Conservation (phyloP, 1,140 invertebrate genomes). For the Neelides sp. region DNA sequence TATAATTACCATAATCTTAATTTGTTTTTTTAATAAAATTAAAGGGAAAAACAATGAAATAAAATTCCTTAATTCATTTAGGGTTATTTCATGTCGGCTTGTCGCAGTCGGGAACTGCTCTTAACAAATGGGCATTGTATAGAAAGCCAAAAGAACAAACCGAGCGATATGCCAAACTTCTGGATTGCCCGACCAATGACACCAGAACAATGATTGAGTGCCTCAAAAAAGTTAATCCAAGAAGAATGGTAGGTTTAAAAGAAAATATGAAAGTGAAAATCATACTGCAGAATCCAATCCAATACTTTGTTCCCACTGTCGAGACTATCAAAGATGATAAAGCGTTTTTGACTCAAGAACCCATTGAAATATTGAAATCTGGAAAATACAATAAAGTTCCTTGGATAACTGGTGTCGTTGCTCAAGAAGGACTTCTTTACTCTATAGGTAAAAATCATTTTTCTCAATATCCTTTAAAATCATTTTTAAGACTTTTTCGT, state of each 20-base stretch:
- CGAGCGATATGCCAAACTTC: slow-evolving; percentile 42
- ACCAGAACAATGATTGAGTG: slow-evolving; percentile 44
- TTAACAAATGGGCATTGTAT: slow-evolving; percentile 62
- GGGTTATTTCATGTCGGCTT: too few species aligned
- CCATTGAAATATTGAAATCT: slow-evolving; percentile 33
- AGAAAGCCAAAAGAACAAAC: slow-evolving; percentile 48
- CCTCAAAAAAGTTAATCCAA: slow-evolving; percentile 32
- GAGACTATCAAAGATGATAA: slow-evolving; percentile 39
- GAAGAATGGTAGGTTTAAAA: slow-evolving; percentile 2
- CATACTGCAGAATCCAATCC: background rate
- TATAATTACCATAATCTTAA: too few species aligned
- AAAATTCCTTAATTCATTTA: too few species aligned
- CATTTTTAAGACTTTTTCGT: too few species aligned
- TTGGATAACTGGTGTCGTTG: slow-evolving; percentile 46
- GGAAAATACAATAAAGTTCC: slow-evolving; percentile 44
- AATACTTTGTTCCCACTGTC: slow-evolving; percentile 19
- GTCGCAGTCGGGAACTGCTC: slow-evolving; percentile 40
- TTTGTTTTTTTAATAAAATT: too few species aligned
- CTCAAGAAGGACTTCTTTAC: slow-evolving; percentile 12
- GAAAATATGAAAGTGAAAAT: background rate
- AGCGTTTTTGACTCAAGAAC: slow-evolving; percentile 38
- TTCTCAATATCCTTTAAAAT: too few species aligned
- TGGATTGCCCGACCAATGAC: slow-evolving; percentile 43
- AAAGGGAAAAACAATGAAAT: too few species aligned
- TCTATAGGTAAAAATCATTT: slow-evolving; percentile 8